Conservation (phyloP, 2,888 invertebrate species). For the Pristionchus fissidentatus region DNA sequence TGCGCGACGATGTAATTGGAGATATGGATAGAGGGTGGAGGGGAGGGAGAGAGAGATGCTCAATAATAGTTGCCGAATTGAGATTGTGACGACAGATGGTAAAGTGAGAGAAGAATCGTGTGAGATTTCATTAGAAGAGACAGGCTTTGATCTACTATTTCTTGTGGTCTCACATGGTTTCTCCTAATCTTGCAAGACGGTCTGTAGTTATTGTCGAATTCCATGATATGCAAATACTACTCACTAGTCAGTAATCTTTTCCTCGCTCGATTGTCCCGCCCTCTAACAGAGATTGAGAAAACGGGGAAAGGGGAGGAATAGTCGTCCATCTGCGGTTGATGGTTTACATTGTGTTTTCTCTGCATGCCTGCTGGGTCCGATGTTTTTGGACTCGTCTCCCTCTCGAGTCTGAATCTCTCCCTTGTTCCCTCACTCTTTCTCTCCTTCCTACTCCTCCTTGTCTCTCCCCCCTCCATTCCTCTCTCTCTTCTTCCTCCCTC, state of each 20-base stretch:
- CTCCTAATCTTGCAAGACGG: neutral
- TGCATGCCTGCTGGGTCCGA: neutral
- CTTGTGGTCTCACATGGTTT: neutral
- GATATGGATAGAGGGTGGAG: neutral
- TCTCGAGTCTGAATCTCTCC: neutral
- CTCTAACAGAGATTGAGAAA: neutral
- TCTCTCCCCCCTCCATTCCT: neutral
- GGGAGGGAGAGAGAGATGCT: neutral
- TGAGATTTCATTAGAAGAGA: neutral
- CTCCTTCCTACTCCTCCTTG: neutral
- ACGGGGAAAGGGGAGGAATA: neutral
- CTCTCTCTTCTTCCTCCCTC: neutral
- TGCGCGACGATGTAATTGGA: slow-evolving; percentile 28
- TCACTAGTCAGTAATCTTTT: neutral
- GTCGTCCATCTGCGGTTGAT: slow-evolving; percentile 14
- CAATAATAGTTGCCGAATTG: slow-evolving; percentile 30
- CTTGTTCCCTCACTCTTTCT: slow-evolving; percentile 15
- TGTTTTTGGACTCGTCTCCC: neutral
- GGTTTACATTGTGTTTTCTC: neutral
- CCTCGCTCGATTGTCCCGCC: neutral
- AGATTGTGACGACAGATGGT: slow-evolving; percentile 37
- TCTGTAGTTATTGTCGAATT: neutral
- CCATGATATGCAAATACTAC: no score
- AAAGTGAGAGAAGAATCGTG: neutral
- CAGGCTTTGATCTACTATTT: neutral